Evolutionary conservation across 2,113 vertebrate species (phyloP).

Genomic region (Barnardius zonarius): DNA sequence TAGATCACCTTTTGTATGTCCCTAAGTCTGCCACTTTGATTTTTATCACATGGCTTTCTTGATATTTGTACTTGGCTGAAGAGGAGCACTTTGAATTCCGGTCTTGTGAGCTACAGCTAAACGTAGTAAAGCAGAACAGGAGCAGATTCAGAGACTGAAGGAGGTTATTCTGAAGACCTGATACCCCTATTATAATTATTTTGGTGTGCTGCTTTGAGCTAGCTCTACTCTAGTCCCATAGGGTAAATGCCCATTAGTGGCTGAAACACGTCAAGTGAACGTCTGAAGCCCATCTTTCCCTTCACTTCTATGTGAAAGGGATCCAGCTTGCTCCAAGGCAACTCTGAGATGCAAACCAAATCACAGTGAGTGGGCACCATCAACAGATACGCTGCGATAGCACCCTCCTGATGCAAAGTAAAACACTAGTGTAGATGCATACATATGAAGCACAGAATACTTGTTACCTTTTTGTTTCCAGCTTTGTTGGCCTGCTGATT

Average conservation of each 20-base stretch:
- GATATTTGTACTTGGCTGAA: not conserved
- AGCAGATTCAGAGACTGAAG: not conserved
- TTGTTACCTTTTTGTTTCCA: not conserved
- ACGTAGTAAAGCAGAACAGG: not conserved
- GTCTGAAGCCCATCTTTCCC: not conserved
- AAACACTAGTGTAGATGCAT: not conserved
- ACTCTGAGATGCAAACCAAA: not conserved
- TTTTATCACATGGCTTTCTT: not conserved
- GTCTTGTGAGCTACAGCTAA: not conserved
- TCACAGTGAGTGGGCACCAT: not conserved
- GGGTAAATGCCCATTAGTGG: not conserved
- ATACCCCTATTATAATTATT: not conserved
- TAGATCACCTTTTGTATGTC: not conserved
- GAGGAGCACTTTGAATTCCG: not conserved
- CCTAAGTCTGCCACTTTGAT: not conserved
- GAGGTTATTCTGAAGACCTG: not conserved
- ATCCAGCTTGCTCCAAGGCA: not conserved
- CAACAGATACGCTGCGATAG: not conserved
- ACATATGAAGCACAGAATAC: not conserved
- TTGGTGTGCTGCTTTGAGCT: not conserved
- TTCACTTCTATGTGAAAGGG: not conserved
- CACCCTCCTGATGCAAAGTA: not conserved
- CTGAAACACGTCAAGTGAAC: not conserved
- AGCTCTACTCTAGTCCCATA: not conserved
- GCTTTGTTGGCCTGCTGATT: not conserved